Percentiles rank a stretch among this genome's conserved stretches.
Conservation (phyloP, 2,113 vertebrate species). For the Rhea americana region DNA sequence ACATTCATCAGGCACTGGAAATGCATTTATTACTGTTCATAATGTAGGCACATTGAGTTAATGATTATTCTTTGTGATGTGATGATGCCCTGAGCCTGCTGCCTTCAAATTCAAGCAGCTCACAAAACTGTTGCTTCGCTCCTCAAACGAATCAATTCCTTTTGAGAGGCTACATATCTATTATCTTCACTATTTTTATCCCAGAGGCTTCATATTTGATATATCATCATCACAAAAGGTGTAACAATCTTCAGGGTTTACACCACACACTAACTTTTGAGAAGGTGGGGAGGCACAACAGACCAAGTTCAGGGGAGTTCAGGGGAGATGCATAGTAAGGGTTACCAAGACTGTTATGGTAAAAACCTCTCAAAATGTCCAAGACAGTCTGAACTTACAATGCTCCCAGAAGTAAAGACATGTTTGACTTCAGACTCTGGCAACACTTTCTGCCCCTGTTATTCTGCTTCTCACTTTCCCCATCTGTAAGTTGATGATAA, state of each 20-base stretch:
- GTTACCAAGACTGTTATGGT: not conserved
- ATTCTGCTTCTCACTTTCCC: not conserved
- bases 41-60: not conserved
- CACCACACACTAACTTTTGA: not conserved
- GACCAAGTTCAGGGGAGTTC: not conserved
- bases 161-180: not conserved
- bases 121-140: not conserved
- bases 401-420: not conserved
- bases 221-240: fast-evolving
- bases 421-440: not conserved
- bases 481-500: not conserved
- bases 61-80: not conserved
- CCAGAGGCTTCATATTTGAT: not conserved
- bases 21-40: not conserved
- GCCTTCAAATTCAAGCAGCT: not conserved
- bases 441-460: not conserved
- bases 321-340: not conserved
- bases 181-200: not conserved
- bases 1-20: not conserved
- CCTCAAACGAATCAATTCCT: not conserved
- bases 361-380: not conserved
- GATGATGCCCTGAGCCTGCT: not conserved
- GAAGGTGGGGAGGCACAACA: not conserved
- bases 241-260: not conserved
- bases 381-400: not conserved